Percentiles rank a stretch among this genome's conserved stretches.
Evolutionary conservation across 2,113 vertebrate genomes (phyloP).

Genomic region (Nansenia antarctica): DNA sequence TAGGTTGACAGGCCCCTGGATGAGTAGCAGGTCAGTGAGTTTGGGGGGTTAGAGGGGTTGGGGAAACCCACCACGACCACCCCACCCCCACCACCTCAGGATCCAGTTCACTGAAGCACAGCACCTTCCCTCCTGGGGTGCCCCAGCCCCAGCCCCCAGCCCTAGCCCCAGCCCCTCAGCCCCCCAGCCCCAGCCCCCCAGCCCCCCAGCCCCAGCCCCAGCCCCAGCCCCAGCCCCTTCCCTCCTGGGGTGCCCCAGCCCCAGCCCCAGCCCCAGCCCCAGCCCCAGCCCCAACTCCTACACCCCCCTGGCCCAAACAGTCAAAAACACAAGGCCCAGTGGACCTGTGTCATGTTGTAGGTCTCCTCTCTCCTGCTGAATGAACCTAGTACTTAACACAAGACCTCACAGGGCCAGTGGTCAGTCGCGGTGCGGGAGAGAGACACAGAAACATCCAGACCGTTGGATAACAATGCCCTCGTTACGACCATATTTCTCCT

Average conservation of each 20-base stretch:
- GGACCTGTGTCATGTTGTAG: constrained; percentile 12
- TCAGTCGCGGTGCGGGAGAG: constrained; percentile 39
- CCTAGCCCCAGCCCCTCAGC: too few species aligned
- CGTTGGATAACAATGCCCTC: constrained; percentile 22
- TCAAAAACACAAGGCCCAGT: background rate
- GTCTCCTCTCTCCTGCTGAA: background rate
- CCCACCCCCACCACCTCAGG: background rate
- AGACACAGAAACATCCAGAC: constrained; percentile 37
- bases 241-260: too few species aligned
- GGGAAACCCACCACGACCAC: background rate
- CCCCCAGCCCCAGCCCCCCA: too few species aligned
- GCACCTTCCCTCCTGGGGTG: background rate
- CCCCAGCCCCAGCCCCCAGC: background rate
- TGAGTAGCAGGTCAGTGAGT: constrained; percentile 11
- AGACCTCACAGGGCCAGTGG: constrained; percentile 43
- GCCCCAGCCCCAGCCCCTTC: too few species aligned
- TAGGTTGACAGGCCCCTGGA: constrained; percentile 18
- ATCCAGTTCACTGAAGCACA: constrained; percentile 17
- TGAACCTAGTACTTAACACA: constrained; percentile 12
- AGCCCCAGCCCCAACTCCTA: too few species aligned
- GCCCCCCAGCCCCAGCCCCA: too few species aligned
- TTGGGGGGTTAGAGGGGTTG: background rate
- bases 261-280: too few species aligned
- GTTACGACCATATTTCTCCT: constrained; percentile 22
- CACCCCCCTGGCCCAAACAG: too few species aligned